phyloP scores from a whole-genome alignment of 2,888 invertebrate genomes.

The Erpobdella octoculata region DNA sequence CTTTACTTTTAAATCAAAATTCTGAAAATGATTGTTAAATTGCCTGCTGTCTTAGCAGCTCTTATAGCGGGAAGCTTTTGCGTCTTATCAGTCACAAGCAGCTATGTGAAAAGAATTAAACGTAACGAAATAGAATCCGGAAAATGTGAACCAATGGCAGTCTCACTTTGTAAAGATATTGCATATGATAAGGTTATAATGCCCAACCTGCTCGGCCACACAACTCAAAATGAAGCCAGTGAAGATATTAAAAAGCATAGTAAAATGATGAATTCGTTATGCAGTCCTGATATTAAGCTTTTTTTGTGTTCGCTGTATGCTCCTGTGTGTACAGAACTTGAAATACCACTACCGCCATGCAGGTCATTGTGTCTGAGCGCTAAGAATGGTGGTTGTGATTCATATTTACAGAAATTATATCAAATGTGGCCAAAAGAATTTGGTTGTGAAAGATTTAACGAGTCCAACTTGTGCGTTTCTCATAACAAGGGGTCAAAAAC shows the following conservation, averaged over 20 bases:
- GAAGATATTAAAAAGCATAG: neutral
- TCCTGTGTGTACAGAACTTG: neutral
- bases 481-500: neutral
- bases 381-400: neutral
- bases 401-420: neutral
- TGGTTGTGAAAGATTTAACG: neutral
- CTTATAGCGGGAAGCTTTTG: too few species aligned
- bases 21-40: too few species aligned
- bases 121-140: neutral
- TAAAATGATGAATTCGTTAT: neutral
- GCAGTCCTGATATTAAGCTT: neutral
- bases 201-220: neutral
- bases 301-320: constrained; percentile 1
- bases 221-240: neutral
- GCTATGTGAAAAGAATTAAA: neutral
- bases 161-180: neutral
- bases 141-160: neutral
- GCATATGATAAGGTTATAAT: neutral
- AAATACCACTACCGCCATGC: neutral
- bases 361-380: neutral
- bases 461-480: neutral
- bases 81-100: neutral
- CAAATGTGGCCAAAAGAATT: neutral
- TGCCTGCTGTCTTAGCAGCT: too few species aligned
- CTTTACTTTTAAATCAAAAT: too few species aligned